Conservation (phyloP, 1,140 invertebrate genomes). For the Pseudomyrmex concolor region DNA sequence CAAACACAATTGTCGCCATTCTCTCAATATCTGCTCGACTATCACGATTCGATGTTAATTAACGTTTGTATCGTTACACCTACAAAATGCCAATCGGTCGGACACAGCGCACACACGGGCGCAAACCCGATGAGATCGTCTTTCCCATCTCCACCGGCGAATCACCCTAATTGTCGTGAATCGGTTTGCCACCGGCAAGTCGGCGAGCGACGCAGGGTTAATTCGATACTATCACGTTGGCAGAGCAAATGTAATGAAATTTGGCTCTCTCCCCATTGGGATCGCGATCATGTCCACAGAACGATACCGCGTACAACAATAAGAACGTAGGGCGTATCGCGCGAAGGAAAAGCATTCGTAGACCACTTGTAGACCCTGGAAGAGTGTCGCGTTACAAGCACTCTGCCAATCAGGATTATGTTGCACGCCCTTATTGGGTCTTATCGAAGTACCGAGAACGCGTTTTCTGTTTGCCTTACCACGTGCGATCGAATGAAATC, state of each 20-base stretch:
- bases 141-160: slow-evolving; percentile 30
- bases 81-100: slow-evolving; percentile 41
- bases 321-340: background rate
- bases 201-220: slow-evolving; percentile 24
- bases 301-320: background rate
- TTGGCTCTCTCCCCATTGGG: slow-evolving; percentile 36
- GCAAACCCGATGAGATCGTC: slow-evolving; percentile 56
- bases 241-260: slow-evolving; percentile 49
- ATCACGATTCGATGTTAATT: slow-evolving; percentile 38
- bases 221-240: slow-evolving; percentile 55
- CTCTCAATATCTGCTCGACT: slow-evolving; percentile 15
- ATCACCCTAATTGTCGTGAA: slow-evolving; percentile 48
- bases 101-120: background rate
- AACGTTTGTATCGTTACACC: slow-evolving; percentile 46
- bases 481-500: slow-evolving; percentile 30
- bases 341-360: slow-evolving; percentile 13
- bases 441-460: slow-evolving; percentile 57
- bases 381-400: slow-evolving; percentile 59
- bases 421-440: slow-evolving; percentile 74
- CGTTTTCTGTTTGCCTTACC: slow-evolving; percentile 31
- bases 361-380: background rate
- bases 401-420: slow-evolving; percentile 76
- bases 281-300: background rate
- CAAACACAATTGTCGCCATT: background rate
- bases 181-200: slow-evolving; percentile 36